Evolutionary conservation across 2,888 invertebrate genomes (phyloP).

Genomic region (Drosophila stalkeri): DNA sequence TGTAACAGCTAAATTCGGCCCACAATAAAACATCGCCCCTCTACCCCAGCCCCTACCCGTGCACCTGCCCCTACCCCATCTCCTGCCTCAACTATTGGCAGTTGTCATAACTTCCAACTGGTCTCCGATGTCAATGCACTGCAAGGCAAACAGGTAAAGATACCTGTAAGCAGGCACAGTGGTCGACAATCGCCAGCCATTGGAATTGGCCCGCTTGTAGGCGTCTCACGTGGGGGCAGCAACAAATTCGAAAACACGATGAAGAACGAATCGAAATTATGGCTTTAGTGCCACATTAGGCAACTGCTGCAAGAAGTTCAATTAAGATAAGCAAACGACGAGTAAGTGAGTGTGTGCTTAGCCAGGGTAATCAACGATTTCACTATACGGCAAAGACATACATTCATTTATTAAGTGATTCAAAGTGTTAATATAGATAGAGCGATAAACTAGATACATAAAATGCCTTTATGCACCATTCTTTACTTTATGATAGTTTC

Average conservation of each 20-base stretch:
- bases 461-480: background rate
- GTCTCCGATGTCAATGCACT: conserved; percentile 82
- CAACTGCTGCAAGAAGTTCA: conserved; percentile 21
- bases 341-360: background rate
- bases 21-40: conserved; percentile 44
- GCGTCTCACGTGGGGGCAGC: conserved; percentile 32
- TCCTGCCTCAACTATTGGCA: conserved; percentile 3
- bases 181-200: conserved; percentile 49
- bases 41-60: background rate
- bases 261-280: conserved; percentile 26
- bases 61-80: background rate
- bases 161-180: conserved; percentile 61
- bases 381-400: background rate
- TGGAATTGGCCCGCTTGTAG: conserved; percentile 22
- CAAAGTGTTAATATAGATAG: background rate
- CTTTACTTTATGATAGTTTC: too few relatives aligned
- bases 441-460: background rate
- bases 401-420: background rate
- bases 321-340: conserved; percentile 29
- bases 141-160: conserved; percentile 84
- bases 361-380: conserved; percentile 8
- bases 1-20: conserved; percentile 61
- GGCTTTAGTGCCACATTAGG: conserved; percentile 22
- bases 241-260: conserved; percentile 19
- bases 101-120: conserved; percentile 75